Evolutionary conservation across 2,888 invertebrate genomes (phyloP).

Genomic region (Marronus borbonicus): DNA sequence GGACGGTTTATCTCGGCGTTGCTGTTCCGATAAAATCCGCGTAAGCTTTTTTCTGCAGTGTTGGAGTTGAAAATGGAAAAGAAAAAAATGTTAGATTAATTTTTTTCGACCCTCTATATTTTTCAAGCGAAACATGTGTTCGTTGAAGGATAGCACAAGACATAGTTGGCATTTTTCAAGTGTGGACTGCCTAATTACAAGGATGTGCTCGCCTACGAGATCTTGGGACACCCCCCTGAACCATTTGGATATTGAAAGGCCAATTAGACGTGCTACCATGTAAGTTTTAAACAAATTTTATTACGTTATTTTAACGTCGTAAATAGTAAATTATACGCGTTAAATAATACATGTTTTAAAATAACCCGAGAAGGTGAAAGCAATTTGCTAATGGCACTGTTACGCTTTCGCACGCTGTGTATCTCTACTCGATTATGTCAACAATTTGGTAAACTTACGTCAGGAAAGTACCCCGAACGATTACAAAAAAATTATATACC

Average conservation of each 20-base stretch:
- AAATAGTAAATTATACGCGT: neutral
- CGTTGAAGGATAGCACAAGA: constrained; percentile 57
- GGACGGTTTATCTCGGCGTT: constrained; percentile 20
- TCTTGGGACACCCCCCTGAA: constrained; percentile 60
- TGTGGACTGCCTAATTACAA: constrained; percentile 60
- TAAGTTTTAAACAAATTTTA: constrained; percentile 49
- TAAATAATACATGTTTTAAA: constrained; percentile 14
- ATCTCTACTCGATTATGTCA: neutral
- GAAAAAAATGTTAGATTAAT: neutral
- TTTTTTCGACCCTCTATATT: no score
- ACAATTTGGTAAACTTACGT: neutral
- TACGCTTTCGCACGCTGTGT: neutral
- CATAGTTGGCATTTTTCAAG: constrained; percentile 63
- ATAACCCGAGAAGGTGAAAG: constrained; percentile 37
- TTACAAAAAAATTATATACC: neutral
- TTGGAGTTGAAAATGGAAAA: neutral
- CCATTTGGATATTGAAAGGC: constrained; percentile 50
- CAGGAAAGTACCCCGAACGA: neutral
- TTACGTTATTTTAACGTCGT: neutral
- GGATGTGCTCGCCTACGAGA: constrained; percentile 59
- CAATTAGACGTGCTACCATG: constrained; percentile 55
- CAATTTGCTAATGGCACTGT: constrained; percentile 29
- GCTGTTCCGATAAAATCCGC: neutral
- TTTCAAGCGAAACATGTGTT: constrained; percentile 56
- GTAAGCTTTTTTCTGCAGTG: neutral